A percentile compares a stretch with the other conserved stretches of the same genome.
phyloP scores from a whole-genome alignment of 2,113 vertebrate genomes.

The Spilogale gracilis region DNA sequence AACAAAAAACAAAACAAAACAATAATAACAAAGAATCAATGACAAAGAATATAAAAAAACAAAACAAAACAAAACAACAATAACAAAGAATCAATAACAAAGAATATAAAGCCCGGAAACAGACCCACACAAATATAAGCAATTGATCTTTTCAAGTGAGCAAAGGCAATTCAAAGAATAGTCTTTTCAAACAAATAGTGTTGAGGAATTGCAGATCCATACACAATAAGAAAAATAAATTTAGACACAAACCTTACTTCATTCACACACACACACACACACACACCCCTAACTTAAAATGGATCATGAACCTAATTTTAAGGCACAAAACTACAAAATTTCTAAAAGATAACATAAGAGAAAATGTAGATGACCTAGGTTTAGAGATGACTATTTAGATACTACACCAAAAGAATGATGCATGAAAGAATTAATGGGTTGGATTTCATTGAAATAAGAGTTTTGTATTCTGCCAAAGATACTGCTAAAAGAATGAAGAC shows the following conservation, averaged over 20 bases:
- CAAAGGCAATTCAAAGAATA: background rate
- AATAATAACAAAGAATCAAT: no score
- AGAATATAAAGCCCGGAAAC: background rate
- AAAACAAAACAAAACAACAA: no score
- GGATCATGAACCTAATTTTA: background rate
- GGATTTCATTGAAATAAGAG: background rate
- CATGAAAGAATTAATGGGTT: background rate
- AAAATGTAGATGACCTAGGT: background rate
- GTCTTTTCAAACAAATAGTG: background rate
- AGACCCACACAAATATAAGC: rapidly evolving
- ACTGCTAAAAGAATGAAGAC: background rate
- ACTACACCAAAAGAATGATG: rapidly evolving
- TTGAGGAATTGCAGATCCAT: background rate
- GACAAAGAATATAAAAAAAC: no score
- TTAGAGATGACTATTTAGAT: background rate
- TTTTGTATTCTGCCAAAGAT: background rate
- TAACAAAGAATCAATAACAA: rapidly evolving
- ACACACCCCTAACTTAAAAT: background rate
- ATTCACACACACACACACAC: background rate
- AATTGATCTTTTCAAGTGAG: no score
- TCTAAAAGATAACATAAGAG: background rate
- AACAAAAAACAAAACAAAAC: no score
- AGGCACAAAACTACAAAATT: background rate
- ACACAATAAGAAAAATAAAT: background rate
- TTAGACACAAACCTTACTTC: background rate